Percentiles rank a stretch among this genome's conserved stretches.
Evolutionary conservation across 2,113 vertebrate genomes (phyloP).

Genomic region (Trochalopteron elliotii): DNA sequence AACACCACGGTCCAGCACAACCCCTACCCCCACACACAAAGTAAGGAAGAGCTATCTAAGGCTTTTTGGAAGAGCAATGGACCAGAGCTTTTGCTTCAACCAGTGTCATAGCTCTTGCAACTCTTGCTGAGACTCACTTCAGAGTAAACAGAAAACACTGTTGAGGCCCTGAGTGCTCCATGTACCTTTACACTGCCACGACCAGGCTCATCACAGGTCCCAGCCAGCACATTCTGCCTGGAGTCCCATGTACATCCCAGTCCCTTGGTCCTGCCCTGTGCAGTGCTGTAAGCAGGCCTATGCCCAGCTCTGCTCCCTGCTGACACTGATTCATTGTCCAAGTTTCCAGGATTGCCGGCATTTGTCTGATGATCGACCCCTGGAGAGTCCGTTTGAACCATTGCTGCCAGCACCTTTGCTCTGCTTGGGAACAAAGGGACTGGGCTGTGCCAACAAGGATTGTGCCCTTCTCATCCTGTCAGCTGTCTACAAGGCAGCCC

Average conservation of each 20-base stretch:
- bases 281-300: neutral
- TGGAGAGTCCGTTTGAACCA: accelerated
- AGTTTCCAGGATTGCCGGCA: neutral
- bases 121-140: neutral
- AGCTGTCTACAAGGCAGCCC: neutral
- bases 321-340: neutral
- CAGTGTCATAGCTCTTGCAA: neutral
- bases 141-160: neutral
- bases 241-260: neutral
- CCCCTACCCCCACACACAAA: accelerated
- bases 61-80: neutral
- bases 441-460: neutral
- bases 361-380: neutral
- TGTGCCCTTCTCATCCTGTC: neutral
- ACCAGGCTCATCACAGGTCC: neutral
- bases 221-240: neutral
- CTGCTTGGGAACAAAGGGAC: neutral
- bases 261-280: neutral
- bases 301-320: neutral
- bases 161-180: neutral
- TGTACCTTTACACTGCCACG: neutral
- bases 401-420: neutral
- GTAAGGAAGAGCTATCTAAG: neutral
- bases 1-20: accelerated
- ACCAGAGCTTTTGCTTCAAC: neutral